Percentiles rank a stretch among this genome's conserved stretches.
These are phyloP conservation scores for Diphyllodes magnificus DNA, from an alignment of 2,113 vertebrate species.

Conservation along the genomic window DNA sequence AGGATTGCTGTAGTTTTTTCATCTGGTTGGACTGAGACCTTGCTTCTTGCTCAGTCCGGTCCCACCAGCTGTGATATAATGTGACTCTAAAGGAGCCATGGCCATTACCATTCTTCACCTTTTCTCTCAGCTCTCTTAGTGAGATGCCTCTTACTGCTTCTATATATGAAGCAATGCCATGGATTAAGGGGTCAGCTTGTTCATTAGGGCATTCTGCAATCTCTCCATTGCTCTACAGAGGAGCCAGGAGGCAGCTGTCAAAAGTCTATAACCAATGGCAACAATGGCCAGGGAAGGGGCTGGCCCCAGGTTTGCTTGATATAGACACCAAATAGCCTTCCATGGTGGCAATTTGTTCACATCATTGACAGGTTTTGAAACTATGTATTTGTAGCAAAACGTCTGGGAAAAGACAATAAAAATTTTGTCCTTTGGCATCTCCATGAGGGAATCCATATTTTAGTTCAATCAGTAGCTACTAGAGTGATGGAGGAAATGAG, in stretches of 20 bases:
- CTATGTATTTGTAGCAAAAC: background rate
- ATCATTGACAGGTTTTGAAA: constrained; percentile 18
- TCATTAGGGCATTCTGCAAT: background rate
- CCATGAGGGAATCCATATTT: background rate
- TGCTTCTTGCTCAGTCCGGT: background rate
- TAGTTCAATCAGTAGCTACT: background rate
- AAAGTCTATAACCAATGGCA: background rate
- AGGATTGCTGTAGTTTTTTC: background rate
- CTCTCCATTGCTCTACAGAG: background rate
- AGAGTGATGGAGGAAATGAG: background rate
- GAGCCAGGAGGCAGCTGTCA: background rate
- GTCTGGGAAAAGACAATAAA: background rate
- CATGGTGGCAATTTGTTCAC: background rate
- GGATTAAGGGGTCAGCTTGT: background rate
- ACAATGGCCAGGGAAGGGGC: background rate
- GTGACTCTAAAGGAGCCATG: background rate
- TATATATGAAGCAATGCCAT: background rate
- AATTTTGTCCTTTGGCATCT: background rate
- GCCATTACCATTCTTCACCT: background rate
- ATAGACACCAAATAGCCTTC: background rate
- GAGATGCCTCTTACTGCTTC: background rate
- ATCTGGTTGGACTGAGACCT: background rate
- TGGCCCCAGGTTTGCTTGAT: background rate
- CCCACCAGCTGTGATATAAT: background rate
- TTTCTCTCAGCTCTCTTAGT: background rate